A percentile compares a stretch with the other conserved stretches of the same genome.
These are phyloP conservation scores for Chinchilla lanigera DNA, from an alignment of 2,113 vertebrate genomes.

Conservation along the genomic window DNA sequence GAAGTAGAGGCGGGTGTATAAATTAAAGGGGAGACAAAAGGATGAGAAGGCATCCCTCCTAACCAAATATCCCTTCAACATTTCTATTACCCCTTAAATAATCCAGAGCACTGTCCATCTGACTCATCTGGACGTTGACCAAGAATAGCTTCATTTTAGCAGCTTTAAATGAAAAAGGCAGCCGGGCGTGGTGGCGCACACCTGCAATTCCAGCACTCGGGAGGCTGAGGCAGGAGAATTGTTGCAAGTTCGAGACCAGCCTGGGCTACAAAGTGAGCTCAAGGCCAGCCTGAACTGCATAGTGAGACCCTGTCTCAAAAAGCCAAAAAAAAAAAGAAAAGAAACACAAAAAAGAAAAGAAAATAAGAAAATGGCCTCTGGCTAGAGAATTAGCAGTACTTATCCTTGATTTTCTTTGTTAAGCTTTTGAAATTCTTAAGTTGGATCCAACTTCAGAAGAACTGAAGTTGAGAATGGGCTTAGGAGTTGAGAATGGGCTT, in stretches of 20 bases:
- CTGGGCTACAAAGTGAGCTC: no score
- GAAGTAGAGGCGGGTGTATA: not conserved
- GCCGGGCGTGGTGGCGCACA: no score
- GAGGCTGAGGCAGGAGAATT: no score
- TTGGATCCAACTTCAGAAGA: slow-evolving; percentile 72
- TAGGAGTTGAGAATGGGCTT: slow-evolving; percentile 58
- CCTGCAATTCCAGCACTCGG: no score
- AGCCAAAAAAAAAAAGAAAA: no score
- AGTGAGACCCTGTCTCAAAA: no score
- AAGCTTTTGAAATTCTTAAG: slow-evolving; percentile 64
- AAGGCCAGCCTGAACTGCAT: no score
- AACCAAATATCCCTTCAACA: not conserved
- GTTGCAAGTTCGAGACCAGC: no score
- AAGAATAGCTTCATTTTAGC: slow-evolving; percentile 36
- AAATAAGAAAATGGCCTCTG: slow-evolving; percentile 48
- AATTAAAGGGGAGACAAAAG: not conserved
- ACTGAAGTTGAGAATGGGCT: slow-evolving; percentile 44
- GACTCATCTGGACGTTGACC: slow-evolving; percentile 17
- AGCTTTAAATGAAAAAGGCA: slow-evolving; percentile 32
- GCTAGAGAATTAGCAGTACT: slow-evolving; percentile 60
- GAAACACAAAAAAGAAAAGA: no score
- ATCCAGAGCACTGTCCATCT: not conserved
- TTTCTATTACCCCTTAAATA: not conserved
- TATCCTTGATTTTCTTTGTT: slow-evolving; percentile 52
- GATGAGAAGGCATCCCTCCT: not conserved